Conservation (phyloP, 2,888 invertebrate genomes). For the Fissipunctia ypsillon region DNA sequence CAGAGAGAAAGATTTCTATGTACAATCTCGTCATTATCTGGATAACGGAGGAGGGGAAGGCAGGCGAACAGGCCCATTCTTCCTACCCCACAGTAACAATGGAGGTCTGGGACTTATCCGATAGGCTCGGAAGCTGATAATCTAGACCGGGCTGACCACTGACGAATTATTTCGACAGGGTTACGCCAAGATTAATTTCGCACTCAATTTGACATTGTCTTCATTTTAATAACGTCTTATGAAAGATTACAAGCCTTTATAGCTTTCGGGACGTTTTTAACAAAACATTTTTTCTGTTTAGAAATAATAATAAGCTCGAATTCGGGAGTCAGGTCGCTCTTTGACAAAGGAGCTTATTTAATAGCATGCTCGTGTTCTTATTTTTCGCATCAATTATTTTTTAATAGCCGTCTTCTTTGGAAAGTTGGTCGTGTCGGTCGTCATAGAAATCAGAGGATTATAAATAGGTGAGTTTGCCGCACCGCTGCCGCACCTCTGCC, state of each 20-base stretch:
- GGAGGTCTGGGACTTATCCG: constrained; percentile 65
- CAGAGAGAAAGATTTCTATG: constrained; percentile 46
- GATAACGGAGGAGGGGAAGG: constrained; percentile 32
- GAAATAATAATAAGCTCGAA: constrained; percentile 58
- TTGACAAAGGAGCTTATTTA: constrained; percentile 62
- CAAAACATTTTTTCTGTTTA: constrained; percentile 55
- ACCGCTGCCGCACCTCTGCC: constrained; percentile 62
- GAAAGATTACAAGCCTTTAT: constrained; percentile 57
- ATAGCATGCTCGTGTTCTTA: constrained; percentile 53
- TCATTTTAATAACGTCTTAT: constrained; percentile 61
- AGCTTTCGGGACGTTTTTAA: constrained; percentile 36
- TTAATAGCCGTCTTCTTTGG: constrained; percentile 53
- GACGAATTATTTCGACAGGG: constrained; percentile 67
- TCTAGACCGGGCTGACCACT: constrained; percentile 61
- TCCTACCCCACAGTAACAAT: constrained; percentile 67
- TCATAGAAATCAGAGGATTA: constrained; percentile 49
- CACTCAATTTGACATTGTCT: constrained; percentile 65
- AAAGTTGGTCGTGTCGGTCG: constrained; percentile 47
- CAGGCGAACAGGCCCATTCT: constrained; percentile 53
- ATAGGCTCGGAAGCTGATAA: constrained; percentile 54
- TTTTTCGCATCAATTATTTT: constrained; percentile 61
- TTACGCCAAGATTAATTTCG: constrained; percentile 67
- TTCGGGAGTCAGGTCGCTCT: constrained; percentile 59
- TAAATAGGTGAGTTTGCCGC: constrained; percentile 63
- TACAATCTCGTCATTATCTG: constrained; percentile 52